Evolutionary conservation across 2,888 invertebrate genomes (phyloP).

Genomic region (Alentia gelatinosa): DNA sequence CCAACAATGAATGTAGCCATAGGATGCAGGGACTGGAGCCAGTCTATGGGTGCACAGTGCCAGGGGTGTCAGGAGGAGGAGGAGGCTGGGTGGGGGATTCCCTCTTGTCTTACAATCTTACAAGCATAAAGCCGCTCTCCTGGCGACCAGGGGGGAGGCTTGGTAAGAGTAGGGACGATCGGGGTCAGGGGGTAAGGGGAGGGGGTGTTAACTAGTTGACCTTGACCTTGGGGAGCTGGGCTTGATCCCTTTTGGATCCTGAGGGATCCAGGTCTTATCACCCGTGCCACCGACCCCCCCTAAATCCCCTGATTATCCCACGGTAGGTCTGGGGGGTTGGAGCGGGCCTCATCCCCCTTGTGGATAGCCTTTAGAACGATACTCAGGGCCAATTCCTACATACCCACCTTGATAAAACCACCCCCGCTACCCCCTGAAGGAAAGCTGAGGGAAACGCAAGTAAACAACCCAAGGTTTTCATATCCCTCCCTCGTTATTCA

Average conservation of each 20-base stretch:
- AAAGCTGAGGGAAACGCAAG: no score
- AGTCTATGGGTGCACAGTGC: no score
- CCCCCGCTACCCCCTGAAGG: neutral
- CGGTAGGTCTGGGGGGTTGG: slow-evolving; percentile 2
- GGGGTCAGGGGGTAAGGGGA: slow-evolving; percentile 30
- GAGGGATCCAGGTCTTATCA: slow-evolving; percentile 34
- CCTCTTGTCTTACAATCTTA: slow-evolving; percentile 16
- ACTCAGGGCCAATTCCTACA: neutral
- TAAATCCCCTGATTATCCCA: slow-evolving; percentile 36
- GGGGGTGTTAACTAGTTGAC: slow-evolving; percentile 26
- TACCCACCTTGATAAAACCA: neutral
- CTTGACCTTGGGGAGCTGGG: neutral
- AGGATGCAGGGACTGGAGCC: no score
- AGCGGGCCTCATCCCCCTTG: neutral
- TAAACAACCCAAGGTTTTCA: no score
- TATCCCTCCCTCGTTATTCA: no score
- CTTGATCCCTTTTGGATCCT: neutral
- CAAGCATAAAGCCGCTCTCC: slow-evolving; percentile 22
- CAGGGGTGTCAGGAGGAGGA: neutral
- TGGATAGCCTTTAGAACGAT: neutral
- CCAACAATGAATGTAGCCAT: no score
- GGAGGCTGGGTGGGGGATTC: neutral
- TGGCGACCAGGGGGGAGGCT: neutral
- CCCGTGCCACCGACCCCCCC: slow-evolving; percentile 22
- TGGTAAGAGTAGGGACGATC: neutral